Evolutionary conservation across 2,888 invertebrate genomes (phyloP), one percentile per base, ranked within the genome.

Genomic region (Pachycephus smyrnensis): DNA sequence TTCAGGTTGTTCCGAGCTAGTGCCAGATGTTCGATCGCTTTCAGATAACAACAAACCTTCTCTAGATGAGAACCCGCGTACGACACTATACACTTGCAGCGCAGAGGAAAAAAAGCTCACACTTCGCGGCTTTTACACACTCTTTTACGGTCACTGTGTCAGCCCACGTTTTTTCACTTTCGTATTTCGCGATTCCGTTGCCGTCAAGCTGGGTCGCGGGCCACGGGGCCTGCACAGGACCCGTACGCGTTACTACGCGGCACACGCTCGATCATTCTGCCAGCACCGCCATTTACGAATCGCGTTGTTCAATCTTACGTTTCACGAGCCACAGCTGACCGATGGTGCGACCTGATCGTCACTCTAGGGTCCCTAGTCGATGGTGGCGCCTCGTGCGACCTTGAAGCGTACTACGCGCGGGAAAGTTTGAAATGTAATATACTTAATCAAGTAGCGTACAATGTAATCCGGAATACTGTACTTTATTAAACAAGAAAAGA

Each of bases 281-380:
- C 85, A 83, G 79, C 82, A 87, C 88, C 88, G 90, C 90, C 89
- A 89, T 89, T 89, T 88, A 86, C 86, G 78, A 80, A 81, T 78
- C 77, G 77, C 73, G 73, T 37, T 79, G 73, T 75, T 75, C 30
- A 76, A 76, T 77, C 80, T 82, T 76, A 40, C 69, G 74, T 75
- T 77, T 81, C 79, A 80, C 81, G 73, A 76, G 69, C 76, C 79
- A 79, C 79, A 79, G 79, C 79, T 79, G 79, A 79, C 74, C 79
- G 76, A 76, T 31, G 71, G 71, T 15, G 71, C 32, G 12, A 12
- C 31, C 12, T 23, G 71, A 12, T 31, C 71, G 71, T 31, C 71
- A 32, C 71, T 33, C 71, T 31, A 33, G 71, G 32, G 71, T 71
- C 32, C 71, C 71, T 31, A 71, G 71, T 1, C 23, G 33, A 33